Evolutionary conservation across 2,888 invertebrate genomes (phyloP), one percentile per base, ranked within the genome.

Genomic region (Morpho helenor): DNA sequence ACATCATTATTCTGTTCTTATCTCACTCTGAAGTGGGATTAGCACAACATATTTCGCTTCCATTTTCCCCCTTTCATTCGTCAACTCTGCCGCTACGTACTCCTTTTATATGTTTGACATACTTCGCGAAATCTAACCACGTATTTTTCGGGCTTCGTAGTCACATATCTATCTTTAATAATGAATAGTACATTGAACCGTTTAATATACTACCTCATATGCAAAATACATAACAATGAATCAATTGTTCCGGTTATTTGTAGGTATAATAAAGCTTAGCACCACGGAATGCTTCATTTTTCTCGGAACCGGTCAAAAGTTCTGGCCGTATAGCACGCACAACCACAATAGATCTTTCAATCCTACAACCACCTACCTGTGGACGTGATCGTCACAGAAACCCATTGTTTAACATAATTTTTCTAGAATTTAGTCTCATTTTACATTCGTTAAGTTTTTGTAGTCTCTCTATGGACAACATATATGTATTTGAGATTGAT

Each of bases 281-380:
- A 54, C 55, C 54, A 72, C 76, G 72, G 75, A 82, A 83, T 79
- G 79, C 77, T 76, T 84, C 76, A 80, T 76, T 77, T 79, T 87
- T 83, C 82, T 74, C 68, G 79, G 80, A 86, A 87, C 84, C 83
- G 83, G 82, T 84, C 76, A 73, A 70, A 74, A 74, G 77, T 74
- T 75, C 72, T 70, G 66, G 55, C 60, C 71, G 70, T 76, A 74
- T 72, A 72, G 62, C 75, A 76, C 74, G 64, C 60, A 52, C 48
- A 62, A 70, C 64, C 71, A 82, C 80, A 82, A 83, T 81, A 76
- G 80, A 70, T 70, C 74, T 76, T 76, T 77, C 71, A 71, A 74
- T 69, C 2, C 31, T 70, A 73, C 70, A 72, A 72, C 44, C 16
- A 53, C 53, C 46, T 71, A 75, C 75, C 72, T 74, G 70, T 69